Evolutionary conservation across 2,888 invertebrate species (phyloP).

Genomic region (Horisme vitalbata): DNA sequence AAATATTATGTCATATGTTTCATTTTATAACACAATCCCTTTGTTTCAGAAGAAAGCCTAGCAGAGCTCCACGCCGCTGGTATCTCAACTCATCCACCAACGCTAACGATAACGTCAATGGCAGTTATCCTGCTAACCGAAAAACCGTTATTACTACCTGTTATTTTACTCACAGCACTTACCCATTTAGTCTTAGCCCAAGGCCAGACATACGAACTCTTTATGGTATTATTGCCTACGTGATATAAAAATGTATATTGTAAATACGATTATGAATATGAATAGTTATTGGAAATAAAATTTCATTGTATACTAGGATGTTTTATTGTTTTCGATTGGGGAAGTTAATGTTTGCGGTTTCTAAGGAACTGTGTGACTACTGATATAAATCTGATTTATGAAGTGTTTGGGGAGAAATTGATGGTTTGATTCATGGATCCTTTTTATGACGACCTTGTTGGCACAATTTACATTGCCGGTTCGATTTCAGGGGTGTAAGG

Average conservation of each 20-base stretch:
- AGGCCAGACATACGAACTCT: slow-evolving; percentile 47
- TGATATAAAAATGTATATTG: slow-evolving; percentile 58
- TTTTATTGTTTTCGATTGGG: slow-evolving; percentile 14
- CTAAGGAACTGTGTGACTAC: neutral
- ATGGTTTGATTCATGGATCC: no score
- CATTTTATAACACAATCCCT: slow-evolving; percentile 42
- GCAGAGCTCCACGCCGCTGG: slow-evolving; percentile 74
- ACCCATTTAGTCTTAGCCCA: slow-evolving; percentile 44
- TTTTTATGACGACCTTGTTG: no score
- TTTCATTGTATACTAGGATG: slow-evolving; percentile 60
- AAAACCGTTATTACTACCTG: slow-evolving; percentile 46
- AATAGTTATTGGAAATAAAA: slow-evolving; percentile 75
- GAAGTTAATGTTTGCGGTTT: neutral
- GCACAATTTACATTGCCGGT: no score
- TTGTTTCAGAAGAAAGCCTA: slow-evolving; percentile 80
- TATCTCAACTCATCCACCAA: slow-evolving; percentile 48
- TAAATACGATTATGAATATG: slow-evolving; percentile 54
- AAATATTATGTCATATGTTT: neutral
- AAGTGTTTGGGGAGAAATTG: neutral
- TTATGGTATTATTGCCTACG: slow-evolving; percentile 65
- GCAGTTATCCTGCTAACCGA: slow-evolving; percentile 47
- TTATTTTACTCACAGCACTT: slow-evolving; percentile 51
- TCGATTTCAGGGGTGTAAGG: no score
- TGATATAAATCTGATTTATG: slow-evolving; percentile 1
- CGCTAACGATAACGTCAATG: slow-evolving; percentile 43